Evolutionary conservation across 2,113 vertebrate species (phyloP).

Genomic region (Benitochromis conjunctus): DNA sequence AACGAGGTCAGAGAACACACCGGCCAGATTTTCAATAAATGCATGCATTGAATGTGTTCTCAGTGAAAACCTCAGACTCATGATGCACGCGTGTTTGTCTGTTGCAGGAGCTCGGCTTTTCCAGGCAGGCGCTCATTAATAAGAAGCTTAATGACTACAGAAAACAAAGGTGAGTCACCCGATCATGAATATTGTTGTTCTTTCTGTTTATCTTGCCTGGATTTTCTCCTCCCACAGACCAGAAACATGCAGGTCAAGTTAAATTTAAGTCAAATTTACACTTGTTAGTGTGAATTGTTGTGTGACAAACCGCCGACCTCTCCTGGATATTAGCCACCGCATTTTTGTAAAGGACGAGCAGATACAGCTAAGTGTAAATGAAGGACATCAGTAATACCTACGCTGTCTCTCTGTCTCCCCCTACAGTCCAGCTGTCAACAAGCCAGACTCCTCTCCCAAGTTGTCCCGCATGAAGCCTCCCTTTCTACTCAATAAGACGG

Average conservation of each 20-base stretch:
- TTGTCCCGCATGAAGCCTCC: conserved; percentile 84
- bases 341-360: neutral
- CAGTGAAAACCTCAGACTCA: neutral
- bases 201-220: neutral
- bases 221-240: neutral
- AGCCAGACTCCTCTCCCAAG: conserved; percentile 91
- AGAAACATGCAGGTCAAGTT: neutral
- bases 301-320: no score
- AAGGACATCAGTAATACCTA: neutral
- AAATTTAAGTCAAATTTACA: neutral
- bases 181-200: neutral
- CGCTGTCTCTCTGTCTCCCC: conserved; percentile 2
- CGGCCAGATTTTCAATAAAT: neutral
- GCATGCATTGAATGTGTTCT: neutral
- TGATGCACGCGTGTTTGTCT: conserved; percentile 12
- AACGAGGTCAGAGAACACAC: conserved; percentile 83
- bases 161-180: conserved; percentile 76
- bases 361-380: neutral
- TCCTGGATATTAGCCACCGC: neutral
- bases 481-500: conserved; percentile 80
- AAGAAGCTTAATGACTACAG: conserved; percentile 97
- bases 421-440: conserved; percentile 83
- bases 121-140: conserved; percentile 94
- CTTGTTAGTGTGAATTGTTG: neutral
- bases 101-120: conserved; percentile 86